Evolutionary conservation across 2,797 vertebrate species (phyloP).

Genomic region (Siniperca undulata): DNA sequence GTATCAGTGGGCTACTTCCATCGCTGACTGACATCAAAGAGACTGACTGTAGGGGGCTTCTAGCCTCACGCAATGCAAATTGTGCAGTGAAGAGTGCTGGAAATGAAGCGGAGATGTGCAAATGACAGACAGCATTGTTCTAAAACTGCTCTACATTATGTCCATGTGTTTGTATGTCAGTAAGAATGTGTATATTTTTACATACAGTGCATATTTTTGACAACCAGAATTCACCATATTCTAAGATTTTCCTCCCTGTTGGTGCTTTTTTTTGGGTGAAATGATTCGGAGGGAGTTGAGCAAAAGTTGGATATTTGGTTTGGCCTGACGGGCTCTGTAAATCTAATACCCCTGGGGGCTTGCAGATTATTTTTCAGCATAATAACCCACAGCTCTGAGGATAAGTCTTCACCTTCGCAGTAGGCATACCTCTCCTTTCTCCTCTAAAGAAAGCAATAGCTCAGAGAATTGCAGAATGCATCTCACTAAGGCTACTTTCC

Average conservation of each 20-base stretch:
- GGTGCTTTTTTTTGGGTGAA: neutral
- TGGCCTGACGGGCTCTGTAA: conserved; percentile 23
- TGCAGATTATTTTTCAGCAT: conserved; percentile 58
- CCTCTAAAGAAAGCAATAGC: conserved; percentile 41
- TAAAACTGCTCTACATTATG: conserved; percentile 17
- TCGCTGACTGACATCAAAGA: conserved; percentile 77
- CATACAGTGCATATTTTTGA: neutral
- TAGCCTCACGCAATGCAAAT: conserved; percentile 65
- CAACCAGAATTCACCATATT: conserved; percentile 8
- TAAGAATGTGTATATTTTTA: neutral
- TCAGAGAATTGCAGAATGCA: conserved; percentile 52
- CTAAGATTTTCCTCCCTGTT: neutral
- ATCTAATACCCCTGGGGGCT: conserved; percentile 38
- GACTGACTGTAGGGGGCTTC: conserved; percentile 53
- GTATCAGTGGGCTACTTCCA: conserved; percentile 74
- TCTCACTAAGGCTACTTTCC: conserved; percentile 48
- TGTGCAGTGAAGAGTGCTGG: conserved; percentile 52
- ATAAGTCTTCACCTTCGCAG: conserved; percentile 61
- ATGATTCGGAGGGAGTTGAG: conserved; percentile 32
- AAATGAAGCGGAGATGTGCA: conserved; percentile 28
- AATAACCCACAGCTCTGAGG: conserved; percentile 47
- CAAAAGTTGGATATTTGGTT: conserved; percentile 55
- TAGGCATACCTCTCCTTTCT: conserved; percentile 32
- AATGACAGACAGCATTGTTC: conserved; percentile 29
- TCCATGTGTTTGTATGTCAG: conserved; percentile 10